A percentile compares a stretch with the other conserved stretches of the same genome.
These are phyloP conservation scores for Polypedilum pembai DNA, from an alignment of 1,140 invertebrate species.

Conservation along the genomic window DNA sequence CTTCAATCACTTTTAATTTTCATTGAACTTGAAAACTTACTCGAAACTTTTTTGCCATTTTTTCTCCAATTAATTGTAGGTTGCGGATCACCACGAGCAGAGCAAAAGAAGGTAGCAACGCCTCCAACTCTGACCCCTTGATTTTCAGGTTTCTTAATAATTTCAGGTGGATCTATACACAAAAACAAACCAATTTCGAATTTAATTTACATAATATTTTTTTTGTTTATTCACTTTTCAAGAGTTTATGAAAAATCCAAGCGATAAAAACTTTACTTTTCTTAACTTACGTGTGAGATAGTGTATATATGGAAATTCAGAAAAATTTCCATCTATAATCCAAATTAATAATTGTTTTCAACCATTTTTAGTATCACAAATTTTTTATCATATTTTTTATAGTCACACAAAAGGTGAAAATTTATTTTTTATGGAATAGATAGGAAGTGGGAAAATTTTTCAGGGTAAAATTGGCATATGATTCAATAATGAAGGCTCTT, in stretches of 20 bases:
- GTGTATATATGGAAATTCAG: slow-evolving; percentile 57
- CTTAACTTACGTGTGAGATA: slow-evolving; percentile 58
- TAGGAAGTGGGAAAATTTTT: not conserved
- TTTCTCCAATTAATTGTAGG: slow-evolving; percentile 86
- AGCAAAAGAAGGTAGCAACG: slow-evolving; percentile 93
- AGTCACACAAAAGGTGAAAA: not conserved
- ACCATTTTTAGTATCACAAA: slow-evolving; percentile 21
- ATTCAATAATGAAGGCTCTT: no score
- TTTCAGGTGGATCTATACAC: slow-evolving; percentile 81
- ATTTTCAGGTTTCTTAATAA: slow-evolving; percentile 74
- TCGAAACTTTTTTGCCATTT: slow-evolving; percentile 74
- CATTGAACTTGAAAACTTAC: slow-evolving; percentile 48
- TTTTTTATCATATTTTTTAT: slow-evolving; percentile 16
- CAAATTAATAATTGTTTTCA: slow-evolving; percentile 30
- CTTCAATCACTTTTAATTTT: not conserved
- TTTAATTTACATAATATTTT: slow-evolving; percentile 2
- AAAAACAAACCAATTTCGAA: slow-evolving; percentile 36
- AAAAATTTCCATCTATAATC: slow-evolving; percentile 56
- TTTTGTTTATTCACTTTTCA: slow-evolving; percentile 27
- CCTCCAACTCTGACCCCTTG: slow-evolving; percentile 80
- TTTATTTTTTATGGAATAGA: not conserved
- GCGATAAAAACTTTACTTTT: no score
- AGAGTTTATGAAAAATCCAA: not conserved
- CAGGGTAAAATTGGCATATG: not conserved
- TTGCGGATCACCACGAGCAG: slow-evolving; percentile 78